Conservation (phyloP, 2,113 vertebrate genomes). For the Falco punctatus region DNA sequence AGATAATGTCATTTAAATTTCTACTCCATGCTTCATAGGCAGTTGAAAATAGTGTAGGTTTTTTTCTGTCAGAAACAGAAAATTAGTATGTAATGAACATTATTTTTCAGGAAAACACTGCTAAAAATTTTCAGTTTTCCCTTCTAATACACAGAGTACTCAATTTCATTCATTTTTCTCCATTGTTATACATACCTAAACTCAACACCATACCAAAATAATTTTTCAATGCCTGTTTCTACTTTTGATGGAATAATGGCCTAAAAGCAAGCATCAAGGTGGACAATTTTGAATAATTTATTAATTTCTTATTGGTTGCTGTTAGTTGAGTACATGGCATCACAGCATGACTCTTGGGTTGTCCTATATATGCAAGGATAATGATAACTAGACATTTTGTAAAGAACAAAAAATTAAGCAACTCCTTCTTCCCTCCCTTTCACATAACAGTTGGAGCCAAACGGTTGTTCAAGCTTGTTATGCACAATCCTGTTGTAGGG, state of each 20-base stretch:
- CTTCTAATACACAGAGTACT: not conserved
- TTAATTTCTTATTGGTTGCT: not conserved
- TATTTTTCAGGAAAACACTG: not conserved
- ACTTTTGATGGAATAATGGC: not conserved
- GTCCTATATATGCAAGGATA: not conserved
- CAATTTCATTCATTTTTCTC: not conserved
- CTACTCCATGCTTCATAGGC: not conserved
- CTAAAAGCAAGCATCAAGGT: not conserved
- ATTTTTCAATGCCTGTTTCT: not conserved
- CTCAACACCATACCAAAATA: not conserved
- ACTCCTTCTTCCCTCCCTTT: slow-evolving; percentile 1
- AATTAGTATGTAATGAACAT: not conserved
- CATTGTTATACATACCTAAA: not conserved
- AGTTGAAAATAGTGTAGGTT: not conserved
- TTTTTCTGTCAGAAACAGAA: not conserved
- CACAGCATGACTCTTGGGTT: not conserved
- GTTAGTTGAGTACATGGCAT: not conserved
- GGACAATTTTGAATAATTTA: not conserved
- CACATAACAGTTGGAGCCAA: not conserved
- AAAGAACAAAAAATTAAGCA: not conserved
- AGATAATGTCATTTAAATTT: not conserved
- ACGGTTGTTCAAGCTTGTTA: slow-evolving; percentile 44
- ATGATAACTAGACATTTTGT: not conserved
- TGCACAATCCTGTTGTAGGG: slow-evolving; percentile 43
- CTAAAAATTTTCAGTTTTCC: not conserved